Conservation (phyloP, 2,797 vertebrate genomes). For the Paratrypauchen microcephalus region DNA sequence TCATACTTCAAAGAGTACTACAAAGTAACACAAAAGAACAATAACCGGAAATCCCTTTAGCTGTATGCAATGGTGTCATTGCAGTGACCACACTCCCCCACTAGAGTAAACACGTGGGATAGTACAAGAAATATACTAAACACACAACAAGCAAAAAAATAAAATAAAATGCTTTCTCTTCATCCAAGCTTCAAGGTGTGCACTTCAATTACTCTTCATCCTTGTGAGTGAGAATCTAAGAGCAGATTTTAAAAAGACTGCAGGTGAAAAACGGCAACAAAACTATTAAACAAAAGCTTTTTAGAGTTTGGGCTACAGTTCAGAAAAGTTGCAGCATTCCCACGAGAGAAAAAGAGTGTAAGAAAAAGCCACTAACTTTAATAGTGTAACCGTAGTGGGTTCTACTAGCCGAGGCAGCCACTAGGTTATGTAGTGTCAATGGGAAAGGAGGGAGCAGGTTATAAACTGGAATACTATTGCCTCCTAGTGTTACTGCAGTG, state of each 20-base stretch:
- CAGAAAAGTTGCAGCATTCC: constrained; percentile 55
- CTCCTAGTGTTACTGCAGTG: constrained; percentile 18
- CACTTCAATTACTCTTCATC: neutral
- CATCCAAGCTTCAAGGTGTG: neutral
- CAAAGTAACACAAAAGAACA: neutral
- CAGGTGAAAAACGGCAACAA: constrained; percentile 32
- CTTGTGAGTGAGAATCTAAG: constrained; percentile 3
- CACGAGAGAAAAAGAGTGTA: constrained; percentile 22
- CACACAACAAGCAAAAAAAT: neutral
- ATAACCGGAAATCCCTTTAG: neutral
- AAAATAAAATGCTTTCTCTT: neutral
- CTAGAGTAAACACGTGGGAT: too few species aligned
- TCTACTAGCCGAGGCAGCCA: constrained; percentile 23
- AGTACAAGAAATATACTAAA: neutral
- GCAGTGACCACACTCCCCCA: neutral
- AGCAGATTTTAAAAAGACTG: constrained; percentile 16
- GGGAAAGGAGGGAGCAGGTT: constrained; percentile 10
- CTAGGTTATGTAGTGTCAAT: constrained; percentile 4
- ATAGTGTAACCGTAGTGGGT: constrained; percentile 44
- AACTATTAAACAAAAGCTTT: constrained; percentile 31
- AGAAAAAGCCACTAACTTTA: constrained; percentile 45
- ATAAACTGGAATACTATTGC: constrained; percentile 30
- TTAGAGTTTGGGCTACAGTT: constrained; percentile 13
- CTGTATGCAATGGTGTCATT: neutral
- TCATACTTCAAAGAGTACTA: neutral